Evolutionary conservation across 2,113 vertebrate genomes (phyloP).

Genomic region (Cavia porcellus): DNA sequence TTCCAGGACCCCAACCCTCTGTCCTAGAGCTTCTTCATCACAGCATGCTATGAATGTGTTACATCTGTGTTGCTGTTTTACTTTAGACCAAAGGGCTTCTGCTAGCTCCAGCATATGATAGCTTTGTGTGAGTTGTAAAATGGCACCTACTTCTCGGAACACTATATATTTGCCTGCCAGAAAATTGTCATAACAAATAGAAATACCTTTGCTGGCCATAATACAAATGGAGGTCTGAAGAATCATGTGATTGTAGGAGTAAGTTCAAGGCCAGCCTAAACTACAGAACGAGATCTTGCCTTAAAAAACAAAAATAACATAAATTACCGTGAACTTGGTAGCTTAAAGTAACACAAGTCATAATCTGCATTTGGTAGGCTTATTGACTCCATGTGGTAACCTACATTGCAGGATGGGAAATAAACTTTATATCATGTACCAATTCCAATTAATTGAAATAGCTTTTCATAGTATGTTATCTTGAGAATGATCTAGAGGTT

Average conservation of each 20-base stretch:
- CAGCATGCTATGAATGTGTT: not conserved
- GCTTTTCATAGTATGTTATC: not conserved
- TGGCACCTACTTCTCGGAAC: not conserved
- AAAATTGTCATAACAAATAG: conserved; percentile 14
- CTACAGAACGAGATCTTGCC: not conserved
- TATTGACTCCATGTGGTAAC: not conserved
- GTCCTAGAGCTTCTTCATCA: not conserved
- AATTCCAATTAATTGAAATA: conserved; percentile 10
- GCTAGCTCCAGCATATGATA: not conserved
- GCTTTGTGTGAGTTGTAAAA: conserved; percentile 22
- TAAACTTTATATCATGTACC: not conserved
- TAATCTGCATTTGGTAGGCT: not conserved
- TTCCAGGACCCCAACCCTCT: not conserved
- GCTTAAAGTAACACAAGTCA: not conserved
- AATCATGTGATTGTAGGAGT: no score
- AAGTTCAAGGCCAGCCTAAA: not conserved
- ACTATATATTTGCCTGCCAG: not conserved
- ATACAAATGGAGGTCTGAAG: not conserved
- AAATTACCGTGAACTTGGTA: not conserved
- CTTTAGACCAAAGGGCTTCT: not conserved
- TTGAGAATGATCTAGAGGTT: conserved; percentile 26
- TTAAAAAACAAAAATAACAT: not conserved
- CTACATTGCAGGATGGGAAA: not conserved
- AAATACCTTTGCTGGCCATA: not conserved
- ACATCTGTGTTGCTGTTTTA: not conserved